Percentiles rank a stretch among this genome's conserved stretches.
These are phyloP conservation scores for Heliconius nattereri DNA, from an alignment of 1,140 invertebrate species.

Conservation along the genomic window DNA sequence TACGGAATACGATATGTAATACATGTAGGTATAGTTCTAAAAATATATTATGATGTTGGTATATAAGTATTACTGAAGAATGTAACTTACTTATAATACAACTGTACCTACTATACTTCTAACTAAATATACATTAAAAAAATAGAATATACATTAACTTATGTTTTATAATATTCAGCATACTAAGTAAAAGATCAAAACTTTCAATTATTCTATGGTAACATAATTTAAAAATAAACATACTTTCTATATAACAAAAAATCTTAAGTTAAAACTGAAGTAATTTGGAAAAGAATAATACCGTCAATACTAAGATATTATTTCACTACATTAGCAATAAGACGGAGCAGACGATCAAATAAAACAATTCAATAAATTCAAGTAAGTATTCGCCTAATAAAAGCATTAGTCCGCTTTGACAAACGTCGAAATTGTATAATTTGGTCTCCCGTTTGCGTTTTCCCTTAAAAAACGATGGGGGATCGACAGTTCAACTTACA, in stretches of 20 bases:
- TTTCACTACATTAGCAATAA: constrained; percentile 32
- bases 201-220: too few relatives aligned
- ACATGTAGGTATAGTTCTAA: not conserved
- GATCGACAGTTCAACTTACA: constrained; percentile 31
- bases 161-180: too few relatives aligned
- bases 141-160: too few relatives aligned
- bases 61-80: too few relatives aligned
- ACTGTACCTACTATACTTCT: too few relatives aligned
- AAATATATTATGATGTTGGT: too few relatives aligned
- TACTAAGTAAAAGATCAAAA: too few relatives aligned
- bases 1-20: not conserved
- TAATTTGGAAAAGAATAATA: not conserved
- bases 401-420: constrained; percentile 58
- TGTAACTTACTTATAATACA: too few relatives aligned
- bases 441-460: constrained; percentile 33
- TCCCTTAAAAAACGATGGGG: constrained; percentile 9
- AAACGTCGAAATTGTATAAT: constrained; percentile 40
- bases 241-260: not conserved
- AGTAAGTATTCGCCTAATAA: constrained; percentile 58
- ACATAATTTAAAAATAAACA: too few relatives aligned
- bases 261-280: not conserved
- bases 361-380: constrained; percentile 53
- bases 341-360: constrained; percentile 40
- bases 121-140: too few relatives aligned
- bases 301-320: constrained; percentile 9